Evolutionary conservation across 2,888 invertebrate species (phyloP), one percentile per base, ranked within the genome.

Genomic region (Belgica antarctica): DNA sequence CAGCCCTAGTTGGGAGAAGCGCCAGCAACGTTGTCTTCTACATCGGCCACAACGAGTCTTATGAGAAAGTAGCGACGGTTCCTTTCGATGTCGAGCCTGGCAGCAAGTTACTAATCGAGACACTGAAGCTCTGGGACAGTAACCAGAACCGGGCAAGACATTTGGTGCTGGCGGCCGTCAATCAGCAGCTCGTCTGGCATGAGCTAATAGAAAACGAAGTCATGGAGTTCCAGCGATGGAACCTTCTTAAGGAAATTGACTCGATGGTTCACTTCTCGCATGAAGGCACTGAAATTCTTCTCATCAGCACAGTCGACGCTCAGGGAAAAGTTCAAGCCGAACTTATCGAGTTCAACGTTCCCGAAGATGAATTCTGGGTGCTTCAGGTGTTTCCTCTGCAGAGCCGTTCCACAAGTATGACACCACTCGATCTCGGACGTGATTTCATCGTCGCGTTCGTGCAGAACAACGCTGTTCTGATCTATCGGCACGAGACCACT

Each of bases 391-490:
- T 80, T 71, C 76, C 75, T 12, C 41, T 80, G 28, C 46, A 74
- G 4, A 52, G 74, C 17, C 22, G 72, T 0, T 75, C 76, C 25
- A 70, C 72, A 0, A 76, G 77, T 34, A 72, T 78, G 0, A 74
- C 75, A 0, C 72, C 77, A 5, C 71, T 79, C 3, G 76, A 80
- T 27, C 76, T 77, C 0, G 79, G 79, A 0, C 74, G 76, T 0
- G 79, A 80, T 71, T 72, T 77, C 12, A 72, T 80, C 2, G 71
- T 81, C 0, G 77, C 77, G 2, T 72, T 80, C 12, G 75, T 77
- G 0, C 80, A 80, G 71, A 71, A 73, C 0, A 72, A 77, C 61
- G 72, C 74, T 8, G 77, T 76, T 1, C 62, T 73, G 0, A 73
- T 80, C 24, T 80, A 77, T 71, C 73, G 74, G 0, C 77, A 76